A percentile compares a stretch with the other conserved stretches of the same genome.
Evolutionary conservation across 2,113 vertebrate species (phyloP).

Genomic region (Pteruthius melanotis): DNA sequence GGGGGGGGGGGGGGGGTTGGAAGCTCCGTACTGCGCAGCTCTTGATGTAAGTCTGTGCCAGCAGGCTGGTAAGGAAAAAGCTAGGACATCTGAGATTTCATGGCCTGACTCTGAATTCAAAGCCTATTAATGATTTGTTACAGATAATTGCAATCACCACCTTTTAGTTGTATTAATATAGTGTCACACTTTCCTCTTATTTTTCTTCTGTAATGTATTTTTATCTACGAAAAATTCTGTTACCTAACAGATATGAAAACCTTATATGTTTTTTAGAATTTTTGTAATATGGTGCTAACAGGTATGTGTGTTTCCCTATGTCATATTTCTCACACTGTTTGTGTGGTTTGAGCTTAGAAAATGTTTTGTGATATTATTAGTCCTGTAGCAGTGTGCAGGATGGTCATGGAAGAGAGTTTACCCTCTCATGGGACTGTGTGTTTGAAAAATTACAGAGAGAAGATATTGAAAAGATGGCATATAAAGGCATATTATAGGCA

Average conservation of each 20-base stretch:
- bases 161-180: not conserved
- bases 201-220: not conserved
- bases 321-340: not conserved
- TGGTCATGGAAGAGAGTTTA: not conserved
- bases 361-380: not conserved
- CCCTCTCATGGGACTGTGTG: not conserved
- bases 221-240: not conserved
- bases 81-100: not conserved
- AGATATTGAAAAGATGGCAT: not conserved
- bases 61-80: not conserved
- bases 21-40: not conserved
- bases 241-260: not conserved
- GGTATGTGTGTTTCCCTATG: not conserved
- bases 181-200: not conserved
- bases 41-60: not conserved
- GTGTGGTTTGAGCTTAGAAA: not conserved
- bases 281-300: not conserved
- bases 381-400: not conserved
- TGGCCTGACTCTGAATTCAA: not conserved
- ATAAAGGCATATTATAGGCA: not conserved
- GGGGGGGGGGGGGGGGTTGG: not conserved
- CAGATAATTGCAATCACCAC: not conserved
- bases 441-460: not conserved
- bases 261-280: not conserved
- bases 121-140: not conserved